These are phyloP conservation scores for Euplexia lucipara DNA, from an alignment of 2,888 invertebrate genomes.

Conservation along the genomic window DNA sequence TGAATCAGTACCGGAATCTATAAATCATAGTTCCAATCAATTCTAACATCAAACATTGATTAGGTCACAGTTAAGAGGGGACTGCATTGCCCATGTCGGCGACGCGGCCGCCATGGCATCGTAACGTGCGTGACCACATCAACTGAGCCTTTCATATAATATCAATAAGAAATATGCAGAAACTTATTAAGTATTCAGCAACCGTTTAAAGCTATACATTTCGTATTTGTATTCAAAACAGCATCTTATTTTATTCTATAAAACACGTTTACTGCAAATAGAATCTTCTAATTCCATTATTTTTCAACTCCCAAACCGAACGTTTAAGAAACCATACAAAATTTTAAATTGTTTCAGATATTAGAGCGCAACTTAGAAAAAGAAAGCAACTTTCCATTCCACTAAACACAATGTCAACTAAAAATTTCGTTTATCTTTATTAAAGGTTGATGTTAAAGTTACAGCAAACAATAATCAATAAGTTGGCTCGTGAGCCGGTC, in stretches of 20 bases:
- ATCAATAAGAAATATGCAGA: constrained; percentile 67
- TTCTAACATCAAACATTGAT: constrained; percentile 56
- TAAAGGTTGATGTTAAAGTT: constrained; percentile 58
- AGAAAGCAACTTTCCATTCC: constrained; percentile 28
- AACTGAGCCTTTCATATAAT: constrained; percentile 52
- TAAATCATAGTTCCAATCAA: constrained; percentile 57
- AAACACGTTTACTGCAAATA: constrained; percentile 7
- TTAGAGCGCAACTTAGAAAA: constrained; percentile 19
- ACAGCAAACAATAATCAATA: constrained; percentile 64
- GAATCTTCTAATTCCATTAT: background rate
- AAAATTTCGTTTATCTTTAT: constrained; percentile 49
- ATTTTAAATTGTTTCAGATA: constrained; percentile 20
- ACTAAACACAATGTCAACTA: constrained; percentile 34
- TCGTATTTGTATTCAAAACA: constrained; percentile 18
- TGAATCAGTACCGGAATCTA: constrained; percentile 38
- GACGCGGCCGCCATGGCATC: constrained; percentile 24
- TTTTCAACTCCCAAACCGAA: background rate
- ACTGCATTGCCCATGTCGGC: constrained; percentile 27
- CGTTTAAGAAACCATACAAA: constrained; percentile 5
- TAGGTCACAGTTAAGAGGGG: constrained; percentile 52
- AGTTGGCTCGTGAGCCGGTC: constrained; percentile 66
- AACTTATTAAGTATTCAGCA: constrained; percentile 63
- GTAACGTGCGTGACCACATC: constrained; percentile 70
- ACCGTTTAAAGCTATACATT: constrained; percentile 19
- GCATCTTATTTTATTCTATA: constrained; percentile 11